Evolutionary conservation across 2,888 invertebrate species (phyloP), one percentile per base, ranked within the genome.

Genomic region (Torymus tubicola): DNA sequence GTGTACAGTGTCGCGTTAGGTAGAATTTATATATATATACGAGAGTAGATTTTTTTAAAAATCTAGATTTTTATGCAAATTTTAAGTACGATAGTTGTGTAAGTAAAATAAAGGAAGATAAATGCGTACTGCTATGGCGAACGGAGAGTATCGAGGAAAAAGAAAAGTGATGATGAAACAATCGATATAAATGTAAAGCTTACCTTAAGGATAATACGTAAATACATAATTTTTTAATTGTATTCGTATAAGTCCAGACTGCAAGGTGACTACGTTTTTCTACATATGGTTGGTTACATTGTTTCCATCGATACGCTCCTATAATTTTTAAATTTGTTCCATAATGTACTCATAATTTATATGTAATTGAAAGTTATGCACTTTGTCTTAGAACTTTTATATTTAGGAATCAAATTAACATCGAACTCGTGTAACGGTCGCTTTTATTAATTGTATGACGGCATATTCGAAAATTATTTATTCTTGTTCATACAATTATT

Each of bases 61-160:
- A 86, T 88, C 85, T 89, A 89, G 86, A 89, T 89, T 89, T 88
- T 81, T 87, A 88, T 83, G 84, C 85, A 83, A 86, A 84, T 75
- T 75, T 78, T 67, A 71, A 74, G 67, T 71, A 18, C 67, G 72
- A 57, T 81, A 81, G 75, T 71, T 74, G 10, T 72, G 42, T 81
- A 81, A 81, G 74, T 71, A 63, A 68, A 64, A 69, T 53, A 53
- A 72, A 24, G 77, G 58, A 31, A 10, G 24, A 57, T 55, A 72
- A 69, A 13, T 78, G 70, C 72, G 52, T 55, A 61, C 4, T 75
- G 42, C 21, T 61, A n/a, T 5, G 24, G 64, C 70, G 69, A 74
- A 75, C 50, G 64, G 61, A 76, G 21, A 72, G 57, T 72, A 81
- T 71, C 63, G 42, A 75, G 61, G 5, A 60, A 70, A 73, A 8